These are phyloP conservation scores for Bubalus kerabau DNA, from an alignment of 2,113 vertebrate genomes.

Conservation along the genomic window DNA sequence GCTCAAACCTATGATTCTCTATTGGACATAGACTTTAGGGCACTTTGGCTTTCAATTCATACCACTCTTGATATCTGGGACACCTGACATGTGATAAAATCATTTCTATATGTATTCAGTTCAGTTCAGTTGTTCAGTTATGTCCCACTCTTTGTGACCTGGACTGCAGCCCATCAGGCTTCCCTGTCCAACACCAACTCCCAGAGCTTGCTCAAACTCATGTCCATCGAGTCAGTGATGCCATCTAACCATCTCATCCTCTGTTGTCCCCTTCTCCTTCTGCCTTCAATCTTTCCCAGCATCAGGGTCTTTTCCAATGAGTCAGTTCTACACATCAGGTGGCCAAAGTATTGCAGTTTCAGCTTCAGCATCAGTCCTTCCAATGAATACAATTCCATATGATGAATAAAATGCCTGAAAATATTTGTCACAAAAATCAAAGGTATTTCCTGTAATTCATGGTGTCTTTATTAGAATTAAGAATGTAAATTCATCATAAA, in stretches of 20 bases:
- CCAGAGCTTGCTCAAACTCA: neutral
- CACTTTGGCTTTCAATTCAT: neutral
- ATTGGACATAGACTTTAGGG: neutral
- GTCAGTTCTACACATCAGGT: neutral
- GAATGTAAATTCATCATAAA: neutral
- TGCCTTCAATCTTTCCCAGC: neutral
- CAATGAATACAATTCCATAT: neutral
- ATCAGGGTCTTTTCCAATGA: neutral
- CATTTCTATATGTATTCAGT: neutral
- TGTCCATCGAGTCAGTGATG: neutral
- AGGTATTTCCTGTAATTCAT: neutral
- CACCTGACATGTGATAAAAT: neutral
- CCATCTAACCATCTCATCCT: neutral
- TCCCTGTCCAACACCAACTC: neutral
- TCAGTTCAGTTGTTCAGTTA: neutral
- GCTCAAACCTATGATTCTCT: neutral
- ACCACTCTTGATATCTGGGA: neutral
- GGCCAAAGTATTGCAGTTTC: neutral
- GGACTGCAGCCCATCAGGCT: neutral
- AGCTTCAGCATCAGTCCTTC: neutral
- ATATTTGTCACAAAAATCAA: neutral
- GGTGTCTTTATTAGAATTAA: neutral
- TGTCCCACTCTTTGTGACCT: neutral
- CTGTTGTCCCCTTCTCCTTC: neutral
- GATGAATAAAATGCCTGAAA: neutral